phyloP scores from a whole-genome alignment of 2,888 invertebrate genomes.

The Gryllus longicercus region DNA sequence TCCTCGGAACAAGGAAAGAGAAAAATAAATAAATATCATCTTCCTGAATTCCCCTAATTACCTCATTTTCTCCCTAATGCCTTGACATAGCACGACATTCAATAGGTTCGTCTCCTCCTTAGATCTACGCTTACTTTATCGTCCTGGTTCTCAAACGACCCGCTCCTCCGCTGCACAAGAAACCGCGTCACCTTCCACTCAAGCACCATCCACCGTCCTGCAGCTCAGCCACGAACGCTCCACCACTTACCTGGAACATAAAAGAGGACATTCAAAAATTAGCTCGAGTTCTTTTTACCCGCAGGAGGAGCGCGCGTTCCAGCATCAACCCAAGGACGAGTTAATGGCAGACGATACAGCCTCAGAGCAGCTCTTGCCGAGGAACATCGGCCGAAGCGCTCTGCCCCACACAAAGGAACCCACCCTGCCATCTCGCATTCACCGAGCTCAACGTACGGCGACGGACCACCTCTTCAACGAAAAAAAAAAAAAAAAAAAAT shows the following conservation, averaged over 20 bases:
- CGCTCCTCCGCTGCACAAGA: too few relatives aligned
- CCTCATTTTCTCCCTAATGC: too few relatives aligned
- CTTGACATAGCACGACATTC: too few relatives aligned
- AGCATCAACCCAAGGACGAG: neutral
- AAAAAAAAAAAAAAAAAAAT: slow-evolving; percentile 1
- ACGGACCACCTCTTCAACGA: neutral
- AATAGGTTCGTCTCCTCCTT: too few relatives aligned
- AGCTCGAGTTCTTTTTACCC: neutral
- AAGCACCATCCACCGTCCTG: too few relatives aligned
- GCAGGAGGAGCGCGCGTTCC: too few relatives aligned
- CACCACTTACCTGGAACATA: slow-evolving; percentile 3
- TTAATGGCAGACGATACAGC: neutral
- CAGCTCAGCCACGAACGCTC: neutral
- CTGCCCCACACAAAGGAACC: neutral
- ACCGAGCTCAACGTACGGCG: neutral
- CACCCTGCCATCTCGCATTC: neutral
- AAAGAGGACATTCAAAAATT: neutral
- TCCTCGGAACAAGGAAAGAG: too few relatives aligned
- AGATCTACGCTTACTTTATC: too few relatives aligned
- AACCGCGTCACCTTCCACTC: too few relatives aligned
- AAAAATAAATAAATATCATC: too few relatives aligned
- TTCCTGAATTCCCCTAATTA: too few relatives aligned
- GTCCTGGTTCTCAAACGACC: too few relatives aligned
- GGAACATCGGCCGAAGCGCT: neutral
- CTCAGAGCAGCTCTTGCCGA: neutral